These are phyloP conservation scores for Drosophila ambigua DNA, from an alignment of 1,140 invertebrate species.

Conservation along the genomic window DNA sequence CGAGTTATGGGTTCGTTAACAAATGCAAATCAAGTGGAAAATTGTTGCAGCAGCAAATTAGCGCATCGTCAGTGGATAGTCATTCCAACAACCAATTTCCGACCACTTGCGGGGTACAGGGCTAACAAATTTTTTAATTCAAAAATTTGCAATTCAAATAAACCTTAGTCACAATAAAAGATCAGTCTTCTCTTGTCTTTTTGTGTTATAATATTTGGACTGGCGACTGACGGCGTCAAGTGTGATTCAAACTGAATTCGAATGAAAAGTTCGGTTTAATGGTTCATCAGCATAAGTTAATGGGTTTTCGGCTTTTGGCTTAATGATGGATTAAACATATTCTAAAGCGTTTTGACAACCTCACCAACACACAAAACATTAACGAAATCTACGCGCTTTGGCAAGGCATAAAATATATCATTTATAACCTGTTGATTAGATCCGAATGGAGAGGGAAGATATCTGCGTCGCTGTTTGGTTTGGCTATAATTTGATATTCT, in stretches of 20 bases:
- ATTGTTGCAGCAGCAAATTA: conserved; percentile 77
- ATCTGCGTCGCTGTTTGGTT: conserved; percentile 23
- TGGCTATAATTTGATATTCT: conserved; percentile 41
- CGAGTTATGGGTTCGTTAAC: conserved; percentile 74
- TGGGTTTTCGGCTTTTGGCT: conserved; percentile 59
- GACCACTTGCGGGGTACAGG: conserved; percentile 39
- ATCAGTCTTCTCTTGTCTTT: conserved; percentile 6
- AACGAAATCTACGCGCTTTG: conserved; percentile 24
- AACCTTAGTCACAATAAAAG: conserved; percentile 31
- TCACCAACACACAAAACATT: conserved; percentile 24
- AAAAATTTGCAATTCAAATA: conserved; percentile 73
- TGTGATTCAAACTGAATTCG: conserved; percentile 45
- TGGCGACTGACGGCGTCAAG: conserved; percentile 46
- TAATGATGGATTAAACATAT: conserved; percentile 67
- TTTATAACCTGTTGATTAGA: conserved; percentile 55
- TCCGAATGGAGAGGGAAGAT: conserved; percentile 6
- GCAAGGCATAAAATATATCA: conserved; percentile 31
- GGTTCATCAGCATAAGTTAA: conserved; percentile 76
- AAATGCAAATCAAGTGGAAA: conserved; percentile 77
- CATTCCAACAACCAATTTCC: conserved; percentile 38
- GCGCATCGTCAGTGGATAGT: conserved; percentile 61
- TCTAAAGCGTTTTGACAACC: conserved; percentile 62
- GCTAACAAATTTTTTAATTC: conserved; percentile 71
- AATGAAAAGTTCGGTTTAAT: conserved; percentile 64
- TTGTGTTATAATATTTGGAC: conserved; percentile 24